These are phyloP conservation scores for Ophioninae sp. DNA, from an alignment of 2,888 invertebrate genomes.

Conservation along the genomic window DNA sequence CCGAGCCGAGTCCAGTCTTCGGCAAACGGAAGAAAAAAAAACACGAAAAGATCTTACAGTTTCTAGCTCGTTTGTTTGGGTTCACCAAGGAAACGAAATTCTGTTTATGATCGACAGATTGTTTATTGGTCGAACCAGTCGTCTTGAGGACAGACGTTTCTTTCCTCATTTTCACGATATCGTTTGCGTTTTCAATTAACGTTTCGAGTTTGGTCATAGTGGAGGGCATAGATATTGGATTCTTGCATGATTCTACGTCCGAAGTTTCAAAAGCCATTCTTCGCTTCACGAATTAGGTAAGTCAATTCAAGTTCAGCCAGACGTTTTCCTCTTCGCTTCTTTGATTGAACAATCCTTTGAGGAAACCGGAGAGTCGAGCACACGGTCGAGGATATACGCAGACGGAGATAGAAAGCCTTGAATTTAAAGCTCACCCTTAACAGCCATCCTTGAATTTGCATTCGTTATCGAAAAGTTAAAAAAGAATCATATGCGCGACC, in stretches of 20 bases:
- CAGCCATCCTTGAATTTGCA: slow-evolving; percentile 48
- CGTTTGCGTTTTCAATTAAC: slow-evolving; percentile 27
- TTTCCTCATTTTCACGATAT: not conserved
- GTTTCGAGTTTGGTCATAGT: not conserved
- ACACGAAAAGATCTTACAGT: slow-evolving; percentile 14
- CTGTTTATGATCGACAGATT: slow-evolving; percentile 46
- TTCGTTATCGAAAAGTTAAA: slow-evolving; percentile 51
- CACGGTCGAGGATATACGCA: not conserved
- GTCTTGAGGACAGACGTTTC: slow-evolving; percentile 48
- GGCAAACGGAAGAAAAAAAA: slow-evolving; percentile 4
- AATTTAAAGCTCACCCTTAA: slow-evolving; percentile 27
- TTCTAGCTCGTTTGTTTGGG: slow-evolving; percentile 23
- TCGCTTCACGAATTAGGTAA: slow-evolving; percentile 27
- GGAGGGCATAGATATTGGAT: not conserved
- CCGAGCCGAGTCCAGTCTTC: slow-evolving; percentile 9
- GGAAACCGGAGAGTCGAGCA: slow-evolving; percentile 2
- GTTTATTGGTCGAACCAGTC: slow-evolving; percentile 57
- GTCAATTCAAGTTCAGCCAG: slow-evolving; percentile 15
- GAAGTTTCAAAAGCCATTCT: slow-evolving; percentile 13
- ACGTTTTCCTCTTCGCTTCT: not conserved
- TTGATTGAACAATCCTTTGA: not conserved
- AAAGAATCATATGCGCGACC: slow-evolving; percentile 22
- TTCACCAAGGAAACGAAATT: slow-evolving; percentile 61
- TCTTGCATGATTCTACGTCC: not conserved
- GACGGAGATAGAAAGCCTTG: slow-evolving; percentile 54